These are phyloP conservation scores for Pteria penguin DNA, from an alignment of 2,888 invertebrate species.

Conservation along the genomic window DNA sequence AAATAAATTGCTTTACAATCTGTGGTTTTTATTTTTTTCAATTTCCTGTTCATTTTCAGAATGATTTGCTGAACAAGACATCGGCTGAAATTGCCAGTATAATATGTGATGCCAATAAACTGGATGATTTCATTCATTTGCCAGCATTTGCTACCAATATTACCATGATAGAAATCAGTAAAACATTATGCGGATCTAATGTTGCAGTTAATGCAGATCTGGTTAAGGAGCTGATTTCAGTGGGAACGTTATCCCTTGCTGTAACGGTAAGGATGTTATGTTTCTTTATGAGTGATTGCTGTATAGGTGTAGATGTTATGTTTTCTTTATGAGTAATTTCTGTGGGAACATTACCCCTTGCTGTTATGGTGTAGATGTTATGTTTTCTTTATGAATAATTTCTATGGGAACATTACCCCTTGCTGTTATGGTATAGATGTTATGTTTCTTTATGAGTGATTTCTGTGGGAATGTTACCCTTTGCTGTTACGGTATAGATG, in stretches of 20 bases:
- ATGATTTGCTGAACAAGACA: conserved; percentile 40
- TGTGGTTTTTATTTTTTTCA: too few relatives aligned
- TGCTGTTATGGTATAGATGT: not conserved
- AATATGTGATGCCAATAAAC: conserved; percentile 28
- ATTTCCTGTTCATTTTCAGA: conserved; percentile 34
- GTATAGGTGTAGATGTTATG: too few relatives aligned
- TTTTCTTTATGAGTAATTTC: too few relatives aligned
- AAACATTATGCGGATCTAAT: conserved; percentile 6
- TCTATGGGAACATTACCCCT: not conserved
- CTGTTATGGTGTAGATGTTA: too few relatives aligned
- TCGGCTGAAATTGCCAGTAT: conserved; percentile 40
- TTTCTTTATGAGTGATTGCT: too few relatives aligned
- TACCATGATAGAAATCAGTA: conserved; percentile 5
- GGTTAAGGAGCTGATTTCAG: not conserved
- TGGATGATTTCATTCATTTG: conserved; percentile 22
- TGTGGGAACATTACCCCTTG: not conserved
- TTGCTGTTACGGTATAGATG: not conserved
- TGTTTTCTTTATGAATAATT: too few relatives aligned
- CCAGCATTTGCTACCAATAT: conserved; percentile 19
- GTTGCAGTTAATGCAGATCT: not conserved
- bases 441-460: too few relatives aligned
- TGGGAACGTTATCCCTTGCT: not conserved
- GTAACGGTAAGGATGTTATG: not conserved
- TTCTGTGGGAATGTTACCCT: not conserved
- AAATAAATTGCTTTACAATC: too few relatives aligned